Percentiles rank a stretch among this genome's conserved stretches.
phyloP scores from a whole-genome alignment of 2,888 invertebrate species.

The Dascillus cervinus region DNA sequence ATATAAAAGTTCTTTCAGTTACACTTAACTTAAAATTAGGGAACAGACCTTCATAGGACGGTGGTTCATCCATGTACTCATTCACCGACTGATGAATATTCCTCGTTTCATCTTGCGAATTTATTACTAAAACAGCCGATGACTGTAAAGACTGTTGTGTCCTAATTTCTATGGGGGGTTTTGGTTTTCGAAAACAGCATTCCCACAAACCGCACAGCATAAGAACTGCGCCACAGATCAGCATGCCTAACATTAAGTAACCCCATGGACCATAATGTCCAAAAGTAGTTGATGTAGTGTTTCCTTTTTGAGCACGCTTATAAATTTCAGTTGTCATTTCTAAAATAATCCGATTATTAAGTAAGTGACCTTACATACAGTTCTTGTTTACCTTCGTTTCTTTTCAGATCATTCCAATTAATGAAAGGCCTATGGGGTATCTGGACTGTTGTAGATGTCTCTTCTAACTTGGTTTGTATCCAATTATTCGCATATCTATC shows the following conservation, averaged over 20 bases:
- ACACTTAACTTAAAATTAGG: constrained; percentile 40
- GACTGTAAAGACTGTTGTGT: constrained; percentile 20
- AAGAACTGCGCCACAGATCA: constrained; percentile 60
- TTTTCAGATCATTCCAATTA: constrained; percentile 17
- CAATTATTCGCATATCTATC: constrained; percentile 12
- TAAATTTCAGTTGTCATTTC: too few relatives aligned
- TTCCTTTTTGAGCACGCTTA: too few relatives aligned
- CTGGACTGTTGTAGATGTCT: background rate
- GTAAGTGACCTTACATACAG: too few relatives aligned
- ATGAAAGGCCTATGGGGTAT: constrained; percentile 7
- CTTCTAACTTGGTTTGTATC: constrained; percentile 15
- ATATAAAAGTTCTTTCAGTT: too few relatives aligned
- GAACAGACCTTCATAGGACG: constrained; percentile 59
- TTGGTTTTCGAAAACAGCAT: constrained; percentile 44
- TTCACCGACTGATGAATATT: constrained; percentile 52
- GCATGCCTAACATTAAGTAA: constrained; percentile 62
- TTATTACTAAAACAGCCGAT: constrained; percentile 33
- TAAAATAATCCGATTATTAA: too few relatives aligned
- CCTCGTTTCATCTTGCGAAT: constrained; percentile 18
- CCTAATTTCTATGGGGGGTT: constrained; percentile 21
- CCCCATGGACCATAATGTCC: constrained; percentile 69
- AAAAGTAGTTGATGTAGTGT: constrained; percentile 53
- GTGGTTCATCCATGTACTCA: constrained; percentile 55
- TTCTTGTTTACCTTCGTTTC: constrained; percentile 16
- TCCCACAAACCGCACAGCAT: constrained; percentile 65